Base-by-base conservation (phyloP, 2,113 vertebrate species). In the Holacanthus passer region DNA sequence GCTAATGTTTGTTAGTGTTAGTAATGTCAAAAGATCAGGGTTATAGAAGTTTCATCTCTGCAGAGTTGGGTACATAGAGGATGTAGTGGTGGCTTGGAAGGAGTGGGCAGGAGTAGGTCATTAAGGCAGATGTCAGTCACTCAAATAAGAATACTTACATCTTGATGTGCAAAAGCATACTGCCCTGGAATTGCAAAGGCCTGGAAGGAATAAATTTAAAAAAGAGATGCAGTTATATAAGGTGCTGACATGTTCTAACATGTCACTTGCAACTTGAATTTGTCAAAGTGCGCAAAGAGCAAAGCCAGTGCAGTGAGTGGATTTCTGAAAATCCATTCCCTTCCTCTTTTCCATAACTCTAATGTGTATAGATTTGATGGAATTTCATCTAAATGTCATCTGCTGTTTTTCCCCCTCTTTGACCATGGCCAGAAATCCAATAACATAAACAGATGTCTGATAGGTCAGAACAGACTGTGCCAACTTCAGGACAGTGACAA, bases 91-190 rank as follows among this genome's bases (percentile, higher is more conserved):
- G 90, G 83, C 59, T 87, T 85, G 76, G 88, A 85, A 69, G 89
- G 87, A 87, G 72, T 87, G 90, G 88, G 82, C 78, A 79, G 81
- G 90, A 81, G 83, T 62, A 87, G 92, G 89, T 87, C 73, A 73
- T 73, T 82, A 80, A 66, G 70, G 82, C 1, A 9, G 35, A 63
- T 80, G 88, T 86, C 83, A 62, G 74, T 82, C 73, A 64, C 64
- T 77, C 64, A 37, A 32, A 73, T 43, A 67, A 56, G 48, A 45
- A 85, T 88, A 98, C 97, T 98, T 96, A 98, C 97, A 92, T 98
- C 97, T 95, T 97, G 97, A 93, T 97, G 96, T 81, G 97, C 96
- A 93, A 97, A 97, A 74, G 97, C 96, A 79, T 97, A 98, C 92
- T 97, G 97, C 72, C 97, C 97, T 85, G 96, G 97, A 93, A 98